Evolutionary conservation across 2,113 vertebrate genomes (phyloP), one percentile per base, ranked within the genome.

Genomic region (Eurystomus gularis): DNA sequence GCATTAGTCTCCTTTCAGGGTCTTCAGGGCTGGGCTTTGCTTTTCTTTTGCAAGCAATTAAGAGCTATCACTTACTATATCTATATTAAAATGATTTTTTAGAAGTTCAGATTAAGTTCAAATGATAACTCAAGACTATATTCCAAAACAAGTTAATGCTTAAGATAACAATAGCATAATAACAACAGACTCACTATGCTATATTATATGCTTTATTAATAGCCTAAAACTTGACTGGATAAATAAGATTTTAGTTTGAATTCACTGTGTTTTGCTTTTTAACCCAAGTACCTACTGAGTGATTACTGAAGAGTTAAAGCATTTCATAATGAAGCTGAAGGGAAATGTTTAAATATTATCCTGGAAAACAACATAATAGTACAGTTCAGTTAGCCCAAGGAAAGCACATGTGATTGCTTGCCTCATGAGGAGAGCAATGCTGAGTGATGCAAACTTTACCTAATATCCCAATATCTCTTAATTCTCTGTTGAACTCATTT

Each of bases 71-170:
- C 17, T 83, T 88, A 51, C 39, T 77, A 3, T 25, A 52, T 44
- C 82, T 69, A 31, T 37, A 88, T 35, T 37, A 70, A 90, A 92
- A 83, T 66, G 11, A 39, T 54, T 70, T n/a, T 88, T 88, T 61
- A 64, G 21, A 73, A 61, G 58, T 90, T 93, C 71, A 92, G 46
- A 73, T 81, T 73, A 83, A 88, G 54, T 92, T 96, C 52, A 80
- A 62, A 65, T 40, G 9, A 17, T 73, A 37, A 80, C 28, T 88
- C 33, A 40, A 60, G 42, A 65, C 9, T 37, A 35, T 61, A 21
- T 70, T 88, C 13, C 40, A 65, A 77, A 83, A 44, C 24, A 83
- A 65, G 11, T 10, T 60, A 82, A 87, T 85, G 33, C 39, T 85
- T 94, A 82, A 88, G 58, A 93, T n/a, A n/a, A n/a, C n/a, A n/a